Base-by-base conservation (phyloP, 2,113 vertebrate species). In the Panthera leo region DNA sequence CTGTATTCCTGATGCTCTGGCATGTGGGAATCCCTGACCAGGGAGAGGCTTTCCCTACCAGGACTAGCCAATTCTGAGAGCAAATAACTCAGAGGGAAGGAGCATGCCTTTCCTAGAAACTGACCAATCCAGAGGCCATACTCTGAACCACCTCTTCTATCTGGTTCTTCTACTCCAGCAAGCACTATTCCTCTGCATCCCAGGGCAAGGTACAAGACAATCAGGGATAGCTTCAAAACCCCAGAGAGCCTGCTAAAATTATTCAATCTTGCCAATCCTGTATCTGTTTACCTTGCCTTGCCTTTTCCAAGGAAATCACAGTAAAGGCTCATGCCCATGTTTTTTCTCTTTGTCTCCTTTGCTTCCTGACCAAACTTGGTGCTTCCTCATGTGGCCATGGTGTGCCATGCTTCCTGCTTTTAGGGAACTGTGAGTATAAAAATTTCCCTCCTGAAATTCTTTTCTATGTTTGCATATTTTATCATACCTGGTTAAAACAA, bases 401-500 rank as follows among this genome's bases (percentile, higher is more conserved):
- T 36, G 5, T 29, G 16, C 5, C 12, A 3, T 2, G 42, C 9
- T 42, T 48, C 75, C 31, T 76, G 25, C 34, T 27, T 53, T 27
- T 39, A 23, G 18, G 29, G 70, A 89, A 45, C 51, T 19, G 8
- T 36, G 51, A 29, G 70, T 8, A 2, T 61, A 39, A 86, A 31
- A 48, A 14, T 29, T 11, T 51, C 42, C 21, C 45, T 48, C n/a
- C 25, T 16, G 14, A 78, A 2, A 73, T 55, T 58, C 15, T 21
- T 86, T 93, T 79, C 63, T 36, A 12, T 36, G 67, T 73, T 25
- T 80, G 21, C 0, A 19, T 65, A 25, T 79, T 63, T 89, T 15
- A 67, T 34, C 11, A 55, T 36, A 21, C 14, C n/a, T 82, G 80
- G 93, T 80, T 42, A 84, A 85, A 95, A 67, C 48, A 45, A 79